These are phyloP conservation scores for Hydropsyche tenuis DNA, from an alignment of 1,140 invertebrate genomes.

Conservation along the genomic window DNA sequence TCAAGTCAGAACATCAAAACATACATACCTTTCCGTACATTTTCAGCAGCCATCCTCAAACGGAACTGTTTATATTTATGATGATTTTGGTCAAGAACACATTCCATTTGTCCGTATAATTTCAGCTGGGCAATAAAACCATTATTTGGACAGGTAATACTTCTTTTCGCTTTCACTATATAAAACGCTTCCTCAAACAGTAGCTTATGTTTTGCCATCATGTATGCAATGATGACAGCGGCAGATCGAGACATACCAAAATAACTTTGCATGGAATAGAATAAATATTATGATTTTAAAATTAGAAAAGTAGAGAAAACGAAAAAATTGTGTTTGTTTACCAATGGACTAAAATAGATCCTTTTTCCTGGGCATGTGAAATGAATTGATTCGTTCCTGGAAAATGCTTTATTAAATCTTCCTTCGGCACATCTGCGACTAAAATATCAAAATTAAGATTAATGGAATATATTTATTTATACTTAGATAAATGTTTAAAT, in stretches of 20 bases:
- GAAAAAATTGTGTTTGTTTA: too few relatives aligned
- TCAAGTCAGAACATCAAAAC: not conserved
- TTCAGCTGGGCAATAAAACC: slow-evolving; percentile 80
- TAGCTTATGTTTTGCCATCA: slow-evolving; percentile 82
- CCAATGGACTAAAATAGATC: slow-evolving; percentile 81
- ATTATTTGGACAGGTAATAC: slow-evolving; percentile 72
- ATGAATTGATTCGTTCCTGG: slow-evolving; percentile 79
- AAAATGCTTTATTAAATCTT: slow-evolving; percentile 81
- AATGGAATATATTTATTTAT: too few relatives aligned
- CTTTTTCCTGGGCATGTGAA: slow-evolving; percentile 63
- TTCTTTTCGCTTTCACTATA: slow-evolving; percentile 68
- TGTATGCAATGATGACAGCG: slow-evolving; percentile 80
- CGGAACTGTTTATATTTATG: slow-evolving; percentile 79
- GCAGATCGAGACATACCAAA: slow-evolving; percentile 87
- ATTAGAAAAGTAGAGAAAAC: too few relatives aligned
- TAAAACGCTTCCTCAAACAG: slow-evolving; percentile 75
- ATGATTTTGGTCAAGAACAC: slow-evolving; percentile 71
- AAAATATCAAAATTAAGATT: slow-evolving; percentile 49
- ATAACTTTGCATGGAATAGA: slow-evolving; percentile 70
- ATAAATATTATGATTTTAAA: slow-evolving; percentile 36
- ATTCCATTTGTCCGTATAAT: slow-evolving; percentile 80
- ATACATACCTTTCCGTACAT: slow-evolving; percentile 72
- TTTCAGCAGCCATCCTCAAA: slow-evolving; percentile 78
- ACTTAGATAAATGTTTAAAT: slow-evolving; percentile 34
- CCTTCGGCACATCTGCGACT: slow-evolving; percentile 81